Evolutionary conservation across 2,113 vertebrate genomes (phyloP).

Genomic region (Panthera leo): DNA sequence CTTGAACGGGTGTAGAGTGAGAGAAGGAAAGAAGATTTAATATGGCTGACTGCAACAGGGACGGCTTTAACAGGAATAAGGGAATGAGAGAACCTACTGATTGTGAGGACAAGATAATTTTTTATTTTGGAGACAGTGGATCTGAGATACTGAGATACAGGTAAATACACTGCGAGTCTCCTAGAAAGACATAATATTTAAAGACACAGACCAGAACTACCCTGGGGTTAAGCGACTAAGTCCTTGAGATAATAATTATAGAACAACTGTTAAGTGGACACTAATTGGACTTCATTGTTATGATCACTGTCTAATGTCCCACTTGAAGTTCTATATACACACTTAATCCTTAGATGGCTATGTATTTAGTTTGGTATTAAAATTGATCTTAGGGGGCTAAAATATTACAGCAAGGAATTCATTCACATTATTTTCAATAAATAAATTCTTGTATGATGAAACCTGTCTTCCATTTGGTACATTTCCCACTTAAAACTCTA

Average conservation of each 20-base stretch:
- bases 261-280: neutral
- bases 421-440: conserved; percentile 23
- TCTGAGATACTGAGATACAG: neutral
- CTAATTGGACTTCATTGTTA: neutral
- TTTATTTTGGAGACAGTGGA: conserved; percentile 44
- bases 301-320: neutral
- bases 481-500: neutral
- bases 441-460: neutral
- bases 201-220: neutral
- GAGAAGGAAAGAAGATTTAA: neutral
- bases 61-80: neutral
- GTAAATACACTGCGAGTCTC: neutral
- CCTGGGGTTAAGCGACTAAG: neutral
- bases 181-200: neutral
- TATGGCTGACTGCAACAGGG: neutral
- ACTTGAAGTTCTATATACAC: neutral
- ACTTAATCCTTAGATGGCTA: neutral
- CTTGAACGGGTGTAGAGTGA: neutral
- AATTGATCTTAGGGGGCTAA: neutral
- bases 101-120: neutral
- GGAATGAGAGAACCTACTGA: neutral
- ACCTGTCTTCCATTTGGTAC: neutral
- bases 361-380: neutral
- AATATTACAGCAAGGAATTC: neutral
- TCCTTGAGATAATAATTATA: neutral